Evolutionary conservation across 2,797 vertebrate genomes (phyloP), one percentile per base, ranked within the genome.

Genomic region (Ptychadena robeensis): DNA sequence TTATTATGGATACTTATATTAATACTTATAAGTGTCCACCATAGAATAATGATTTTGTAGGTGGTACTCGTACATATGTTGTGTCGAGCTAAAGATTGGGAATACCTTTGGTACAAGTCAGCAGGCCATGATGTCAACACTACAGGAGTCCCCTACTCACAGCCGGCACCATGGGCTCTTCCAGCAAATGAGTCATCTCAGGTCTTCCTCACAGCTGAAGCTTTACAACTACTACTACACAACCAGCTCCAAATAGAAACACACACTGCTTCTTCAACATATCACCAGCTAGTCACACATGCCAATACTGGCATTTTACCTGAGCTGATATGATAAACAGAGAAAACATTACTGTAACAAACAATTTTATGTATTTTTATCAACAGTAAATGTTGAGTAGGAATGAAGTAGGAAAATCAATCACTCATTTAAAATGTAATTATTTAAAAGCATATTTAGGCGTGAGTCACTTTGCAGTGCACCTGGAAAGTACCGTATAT

Each of bases 291-390:
- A n/a, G 53, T 37, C 25, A 27, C 32, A 77, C 35, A 34, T 30
- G 35, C 34, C 9, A 57, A 27, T 38, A 38, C 9, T 15, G 27
- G 6, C 71, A 44, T 73, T 53, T 38, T 15, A 40, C 22, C 28
- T 14, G 15, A 15, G 34, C 35, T 79, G 38, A 77, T 87, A 79
- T 85, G 59, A 61, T 61, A 27, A 48, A 5, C 44, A n/a, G 18
- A 53, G 15, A 0, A 1, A 59, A 59, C 9, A 25, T 27, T 28
- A 61, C 10, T 25, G 59, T 28, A 27, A 28, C 10, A 61, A 28
- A 61, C 27, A 10, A 25, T 61, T 2, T 28, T 9, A 9, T 28
- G n/a, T 61, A 61, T 25, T 61, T 27, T 61, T 61, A 25, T 61
- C 27, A 61, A 61, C 59, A 10, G 27, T 27, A 61, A 22, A 53